Evolutionary conservation across 2,113 vertebrate genomes (phyloP), one percentile per base, ranked within the genome.

Genomic region (Thryonomys swinderianus): DNA sequence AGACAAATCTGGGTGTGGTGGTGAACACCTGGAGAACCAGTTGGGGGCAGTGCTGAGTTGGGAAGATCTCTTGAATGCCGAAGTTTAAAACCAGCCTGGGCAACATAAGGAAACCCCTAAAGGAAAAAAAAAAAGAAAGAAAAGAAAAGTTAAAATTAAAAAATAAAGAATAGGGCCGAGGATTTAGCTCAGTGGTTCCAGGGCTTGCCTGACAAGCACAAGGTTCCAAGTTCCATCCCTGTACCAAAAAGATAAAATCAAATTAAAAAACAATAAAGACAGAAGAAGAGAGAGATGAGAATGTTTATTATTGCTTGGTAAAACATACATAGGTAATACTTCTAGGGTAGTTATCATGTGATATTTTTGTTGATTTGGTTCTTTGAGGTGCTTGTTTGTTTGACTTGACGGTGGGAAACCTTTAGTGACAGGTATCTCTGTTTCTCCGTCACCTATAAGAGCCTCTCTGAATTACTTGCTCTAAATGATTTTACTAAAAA

Each of bases 401-500:
- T 84, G 37, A 12, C 69, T 85, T 85, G 79, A 67, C 69, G 20
- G 14, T 59, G 91, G 81, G 61, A 93, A 71, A 73, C 7, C 17
- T 80, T 89, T 84, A 18, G 1, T 55, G 42, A 74, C 27, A 25
- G 2, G 10, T n/a, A 9, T 37, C 89, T 37, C 67, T n/a, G 12
- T 64, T 80, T 85, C 53, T 94, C 21, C 25, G 10, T 86, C 51
- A 37, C 55, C 53, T 81, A 2, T 30, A 6, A 42, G n/a, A 13
- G 23, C 71, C 66, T 34, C 30, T 86, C 61, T 55, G 48, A 95
- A 87, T 86, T 48, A 81, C 62, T 67, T 91, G 40, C 51, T 86
- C 67, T 73, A 51, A 91, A 81, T 61, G 32, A 88, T 69, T 85
- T 90, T 66, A 42, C 32, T 90, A 71, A 55, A 88, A 93, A 34